Evolutionary conservation across 2,888 invertebrate genomes (phyloP).

Genomic region (Hypsopygia costalis): DNA sequence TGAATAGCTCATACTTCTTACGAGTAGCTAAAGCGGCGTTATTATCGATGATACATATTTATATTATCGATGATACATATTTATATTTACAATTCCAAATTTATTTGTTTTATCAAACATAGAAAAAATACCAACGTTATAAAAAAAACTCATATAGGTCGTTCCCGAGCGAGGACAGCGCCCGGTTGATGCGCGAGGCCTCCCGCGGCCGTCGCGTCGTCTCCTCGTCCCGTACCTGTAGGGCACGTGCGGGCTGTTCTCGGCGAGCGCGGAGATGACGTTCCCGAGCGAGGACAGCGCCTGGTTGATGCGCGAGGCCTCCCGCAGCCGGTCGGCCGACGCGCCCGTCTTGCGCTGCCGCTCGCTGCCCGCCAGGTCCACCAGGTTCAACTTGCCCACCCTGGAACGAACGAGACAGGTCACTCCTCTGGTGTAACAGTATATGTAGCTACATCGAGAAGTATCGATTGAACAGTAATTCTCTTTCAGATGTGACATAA

Average conservation of each 20-base stretch:
- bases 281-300: conserved; percentile 98
- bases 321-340: conserved; percentile 94
- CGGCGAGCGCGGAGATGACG: conserved; percentile 98
- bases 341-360: conserved; percentile 98
- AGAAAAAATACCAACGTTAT: too few species aligned
- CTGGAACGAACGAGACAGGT: conserved; percentile 68
- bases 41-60: too few species aligned
- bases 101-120: too few species aligned
- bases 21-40: too few species aligned
- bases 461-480: too few species aligned
- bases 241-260: conserved; percentile 96
- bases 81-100: too few species aligned
- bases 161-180: conserved; percentile 97
- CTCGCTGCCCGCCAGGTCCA: conserved; percentile 99
- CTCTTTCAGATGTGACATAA: too few species aligned
- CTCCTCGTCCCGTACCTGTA: conserved; percentile 83
- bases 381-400: conserved; percentile 97
- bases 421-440: too few species aligned
- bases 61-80: too few species aligned
- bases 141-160: too few species aligned
- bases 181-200: conserved; percentile 98
- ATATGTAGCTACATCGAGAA: too few species aligned
- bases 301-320: conserved; percentile 98
- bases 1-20: too few species aligned
- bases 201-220: conserved; percentile 96